Conservation (phyloP, 2,113 vertebrate genomes). For the Hystrix cristata region DNA sequence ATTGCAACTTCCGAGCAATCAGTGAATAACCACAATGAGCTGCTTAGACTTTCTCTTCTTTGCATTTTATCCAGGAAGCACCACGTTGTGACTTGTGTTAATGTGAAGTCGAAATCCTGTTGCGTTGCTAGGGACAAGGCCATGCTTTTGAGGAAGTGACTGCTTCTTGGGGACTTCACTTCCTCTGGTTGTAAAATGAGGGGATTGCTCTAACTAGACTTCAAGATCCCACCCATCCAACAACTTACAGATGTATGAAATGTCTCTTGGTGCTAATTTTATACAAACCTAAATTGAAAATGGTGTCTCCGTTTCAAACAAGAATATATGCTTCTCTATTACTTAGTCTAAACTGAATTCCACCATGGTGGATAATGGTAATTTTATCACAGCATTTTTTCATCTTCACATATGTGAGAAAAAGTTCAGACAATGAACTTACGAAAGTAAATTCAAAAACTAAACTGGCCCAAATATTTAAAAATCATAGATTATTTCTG, state of each 20-base stretch:
- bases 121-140: too few relatives aligned
- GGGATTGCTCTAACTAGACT: background rate
- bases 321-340: background rate
- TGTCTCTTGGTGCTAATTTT: background rate
- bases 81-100: too few relatives aligned
- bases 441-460: conserved; percentile 1
- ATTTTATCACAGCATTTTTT: background rate
- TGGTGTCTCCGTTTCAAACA: background rate
- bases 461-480: background rate
- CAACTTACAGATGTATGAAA: background rate
- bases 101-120: background rate
- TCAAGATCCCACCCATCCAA: background rate
- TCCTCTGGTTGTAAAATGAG: background rate
- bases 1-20: background rate
- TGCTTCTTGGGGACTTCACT: background rate
- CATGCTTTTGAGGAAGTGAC: background rate
- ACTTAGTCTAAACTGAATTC: background rate
- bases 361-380: background rate
- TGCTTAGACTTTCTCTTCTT: background rate
- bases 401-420: background rate
- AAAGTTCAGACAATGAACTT: background rate
- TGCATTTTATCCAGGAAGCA: background rate
- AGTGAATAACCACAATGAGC: background rate
- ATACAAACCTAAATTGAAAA: conserved; percentile 7
- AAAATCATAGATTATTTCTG: background rate